These are phyloP conservation scores for Pseudomyrmex flavicornis DNA, from an alignment of 1,140 invertebrate genomes.

Conservation along the genomic window DNA sequence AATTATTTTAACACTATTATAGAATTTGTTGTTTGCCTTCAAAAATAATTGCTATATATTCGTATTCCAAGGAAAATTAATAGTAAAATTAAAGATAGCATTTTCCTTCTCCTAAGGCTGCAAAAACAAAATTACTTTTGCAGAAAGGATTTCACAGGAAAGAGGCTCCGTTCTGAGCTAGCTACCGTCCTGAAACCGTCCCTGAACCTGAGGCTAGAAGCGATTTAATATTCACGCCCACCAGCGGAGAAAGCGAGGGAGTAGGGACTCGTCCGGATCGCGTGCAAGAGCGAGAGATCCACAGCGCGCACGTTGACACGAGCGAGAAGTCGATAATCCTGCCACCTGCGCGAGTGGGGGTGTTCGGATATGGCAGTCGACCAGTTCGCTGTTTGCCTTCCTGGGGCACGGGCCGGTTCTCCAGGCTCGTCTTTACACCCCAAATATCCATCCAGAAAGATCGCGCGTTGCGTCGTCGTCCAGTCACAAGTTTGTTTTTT, in stretches of 20 bases:
- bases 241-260: conserved; percentile 66
- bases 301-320: conserved; percentile 25
- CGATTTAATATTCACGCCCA: conserved; percentile 85
- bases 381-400: conserved; percentile 84
- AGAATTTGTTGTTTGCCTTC: background rate
- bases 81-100: background rate
- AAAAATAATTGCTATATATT: background rate
- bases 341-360: conserved; percentile 74
- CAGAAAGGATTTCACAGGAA: background rate
- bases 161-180: conserved; percentile 39
- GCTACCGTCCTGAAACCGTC: conserved; percentile 61
- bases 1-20: background rate
- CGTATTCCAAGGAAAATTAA: background rate
- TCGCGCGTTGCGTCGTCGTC: conserved; percentile 25
- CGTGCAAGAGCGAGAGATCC: conserved; percentile 48
- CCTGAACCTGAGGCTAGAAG: conserved; percentile 69
- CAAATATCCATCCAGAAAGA: conserved; percentile 48
- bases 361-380: conserved; percentile 82
- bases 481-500: conserved; percentile 14
- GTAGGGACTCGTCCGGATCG: conserved; percentile 48
- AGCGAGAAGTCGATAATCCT: conserved; percentile 59
- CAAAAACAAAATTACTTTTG: background rate
- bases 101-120: background rate
- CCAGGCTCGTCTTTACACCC: conserved; percentile 50
- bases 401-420: conserved; percentile 80